These are phyloP conservation scores for Riparia riparia DNA, from an alignment of 2,113 vertebrate genomes.

Conservation along the genomic window DNA sequence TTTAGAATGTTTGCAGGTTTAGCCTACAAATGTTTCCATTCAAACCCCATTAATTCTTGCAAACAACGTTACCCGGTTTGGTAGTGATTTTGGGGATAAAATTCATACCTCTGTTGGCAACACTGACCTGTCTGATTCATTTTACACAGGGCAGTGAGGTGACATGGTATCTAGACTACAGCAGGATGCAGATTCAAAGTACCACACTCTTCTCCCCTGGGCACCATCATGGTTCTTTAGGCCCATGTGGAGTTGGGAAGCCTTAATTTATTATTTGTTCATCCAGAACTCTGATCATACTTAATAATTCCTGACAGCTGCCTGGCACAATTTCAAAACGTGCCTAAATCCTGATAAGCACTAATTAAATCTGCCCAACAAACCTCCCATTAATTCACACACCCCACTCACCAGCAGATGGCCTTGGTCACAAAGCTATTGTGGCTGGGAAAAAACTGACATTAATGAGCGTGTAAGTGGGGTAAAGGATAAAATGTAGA, in stretches of 20 bases:
- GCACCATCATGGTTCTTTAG: not conserved
- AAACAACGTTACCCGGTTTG: not conserved
- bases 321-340: not conserved
- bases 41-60: not conserved
- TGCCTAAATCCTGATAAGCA: not conserved
- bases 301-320: not conserved
- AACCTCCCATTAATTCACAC: not conserved
- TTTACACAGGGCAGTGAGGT: not conserved
- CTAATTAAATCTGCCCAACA: not conserved
- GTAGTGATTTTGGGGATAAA: not conserved
- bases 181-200: not conserved
- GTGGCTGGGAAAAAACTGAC: not conserved
- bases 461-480: not conserved
- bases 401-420: conserved; percentile 37
- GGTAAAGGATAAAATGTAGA: not conserved
- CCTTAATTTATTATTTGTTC: not conserved
- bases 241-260: not conserved
- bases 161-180: not conserved
- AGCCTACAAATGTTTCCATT: not conserved
- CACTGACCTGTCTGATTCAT: not conserved
- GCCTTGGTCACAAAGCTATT: conserved; percentile 36
- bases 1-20: not conserved
- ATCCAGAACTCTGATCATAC: not conserved
- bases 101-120: fast-evolving
- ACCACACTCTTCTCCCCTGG: not conserved